Evolutionary conservation across 2,888 invertebrate species (phyloP).

Genomic region (Holacanthella duospinosa): DNA sequence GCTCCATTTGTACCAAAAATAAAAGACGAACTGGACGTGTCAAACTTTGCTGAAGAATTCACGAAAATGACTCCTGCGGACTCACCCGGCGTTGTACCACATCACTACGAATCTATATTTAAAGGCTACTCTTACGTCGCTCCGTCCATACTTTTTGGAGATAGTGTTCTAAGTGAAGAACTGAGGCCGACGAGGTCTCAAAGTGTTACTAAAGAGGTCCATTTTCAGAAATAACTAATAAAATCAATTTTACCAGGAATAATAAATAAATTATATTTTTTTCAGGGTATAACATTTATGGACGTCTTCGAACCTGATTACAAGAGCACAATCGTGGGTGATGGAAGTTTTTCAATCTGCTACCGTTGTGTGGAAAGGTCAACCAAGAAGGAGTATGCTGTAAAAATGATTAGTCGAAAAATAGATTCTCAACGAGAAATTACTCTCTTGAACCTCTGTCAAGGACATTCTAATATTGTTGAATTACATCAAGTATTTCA

Average conservation of each 20-base stretch:
- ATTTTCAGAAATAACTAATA: background rate
- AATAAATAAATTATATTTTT: slow-evolving; percentile 20
- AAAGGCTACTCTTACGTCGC: slow-evolving; percentile 94
- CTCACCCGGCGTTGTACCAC: slow-evolving; percentile 79
- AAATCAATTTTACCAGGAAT: background rate
- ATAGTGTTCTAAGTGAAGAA: slow-evolving; percentile 64
- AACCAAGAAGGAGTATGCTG: slow-evolving; percentile 67
- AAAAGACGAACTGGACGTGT: slow-evolving; percentile 73
- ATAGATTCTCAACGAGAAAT: slow-evolving; percentile 63
- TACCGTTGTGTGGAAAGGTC: slow-evolving; percentile 63
- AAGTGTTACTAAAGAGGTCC: background rate
- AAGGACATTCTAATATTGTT: slow-evolving; percentile 81
- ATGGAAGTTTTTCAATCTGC: slow-evolving; percentile 82
- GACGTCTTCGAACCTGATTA: slow-evolving; percentile 66
- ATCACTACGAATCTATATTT: slow-evolving; percentile 75
- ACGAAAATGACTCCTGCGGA: slow-evolving; percentile 83
- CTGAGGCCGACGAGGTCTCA: slow-evolving; percentile 43
- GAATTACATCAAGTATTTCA: slow-evolving; percentile 69
- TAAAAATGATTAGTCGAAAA: slow-evolving; percentile 67
- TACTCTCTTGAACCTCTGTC: slow-evolving; percentile 65
- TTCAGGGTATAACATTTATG: slow-evolving; percentile 73
- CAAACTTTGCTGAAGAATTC: slow-evolving; percentile 95
- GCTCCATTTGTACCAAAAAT: slow-evolving; percentile 89
- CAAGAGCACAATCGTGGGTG: slow-evolving; percentile 59
- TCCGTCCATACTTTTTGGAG: slow-evolving; percentile 75